Base-by-base conservation (phyloP, 2,113 vertebrate genomes). In the Picathartes gymnocephalus region DNA sequence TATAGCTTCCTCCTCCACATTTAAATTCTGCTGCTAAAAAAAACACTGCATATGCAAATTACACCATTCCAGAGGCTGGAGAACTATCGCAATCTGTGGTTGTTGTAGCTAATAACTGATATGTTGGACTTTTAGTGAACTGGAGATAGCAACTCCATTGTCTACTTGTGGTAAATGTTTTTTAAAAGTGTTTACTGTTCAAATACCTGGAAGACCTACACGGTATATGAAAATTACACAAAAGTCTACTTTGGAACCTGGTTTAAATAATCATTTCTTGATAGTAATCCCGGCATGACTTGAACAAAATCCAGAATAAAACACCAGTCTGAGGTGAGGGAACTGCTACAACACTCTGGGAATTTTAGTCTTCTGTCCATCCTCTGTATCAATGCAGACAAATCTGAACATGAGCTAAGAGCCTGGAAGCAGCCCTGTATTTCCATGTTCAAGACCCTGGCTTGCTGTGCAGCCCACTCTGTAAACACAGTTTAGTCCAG, bases 11-110 rank as follows among this genome's bases (percentile, higher is more conserved):
- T 90, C 93, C 33, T 78, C 80, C 90, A 85, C 66, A 90, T 64
- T 93, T 85, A 95, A 96, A 97, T 71, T 92, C 76, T 95, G 69
- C 86, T 91, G 84, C 64, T 91, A 62, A 94, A 92, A 93, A 93
- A 92, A 85, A 15, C 30, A 81, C n/a, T 84, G 86, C 84, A 96
- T 13, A 37, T 78, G 65, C 65, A 95, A 96, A 95, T 96, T 37
- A 81, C 14, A 83, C 81, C 83, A 93, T 96, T 61, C 89, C 50
- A 57, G 86, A 39, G 25, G 69, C 81, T 95, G 12, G 65, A 95
- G 80, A 93, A 45, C 74, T 72, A 60, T 64, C 81, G 51, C 81
- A 92, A 48, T 27, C 81, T 58, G 48, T 73, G 62, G n/a, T 82
- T 79, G 40, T 16, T 79, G 78, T 21, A 69, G 61, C 48, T 31